A percentile compares a stretch with the other conserved stretches of the same genome.
Evolutionary conservation across 2,113 vertebrate species (phyloP).

Genomic region (Podilymbus podiceps): DNA sequence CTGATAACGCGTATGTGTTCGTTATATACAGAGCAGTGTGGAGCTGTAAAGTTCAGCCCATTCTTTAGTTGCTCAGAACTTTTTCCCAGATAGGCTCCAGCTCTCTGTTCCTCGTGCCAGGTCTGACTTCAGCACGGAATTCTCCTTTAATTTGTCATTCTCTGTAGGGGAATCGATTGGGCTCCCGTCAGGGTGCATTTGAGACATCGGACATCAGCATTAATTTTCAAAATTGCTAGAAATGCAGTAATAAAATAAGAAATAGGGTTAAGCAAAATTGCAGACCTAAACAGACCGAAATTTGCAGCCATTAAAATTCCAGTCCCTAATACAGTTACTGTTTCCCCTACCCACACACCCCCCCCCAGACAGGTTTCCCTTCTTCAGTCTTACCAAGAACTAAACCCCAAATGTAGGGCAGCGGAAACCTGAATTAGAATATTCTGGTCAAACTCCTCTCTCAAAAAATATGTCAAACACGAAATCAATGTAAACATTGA

Average conservation of each 20-base stretch:
- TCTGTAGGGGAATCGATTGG: not conserved
- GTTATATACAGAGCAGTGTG: accelerated
- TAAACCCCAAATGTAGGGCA: not conserved
- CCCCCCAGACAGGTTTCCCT: not conserved
- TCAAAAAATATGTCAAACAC: not conserved
- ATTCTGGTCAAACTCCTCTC: not conserved
- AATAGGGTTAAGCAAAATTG: not conserved
- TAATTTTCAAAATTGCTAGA: not conserved
- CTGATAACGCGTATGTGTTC: not conserved
- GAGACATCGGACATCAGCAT: not conserved
- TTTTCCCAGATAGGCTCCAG: not conserved
- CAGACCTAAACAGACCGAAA: not conserved
- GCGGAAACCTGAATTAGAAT: not conserved
- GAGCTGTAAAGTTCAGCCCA: accelerated
- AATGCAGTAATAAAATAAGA: not conserved
- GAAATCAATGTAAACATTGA: not conserved
- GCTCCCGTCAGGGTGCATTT: not conserved
- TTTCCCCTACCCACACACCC: too few relatives aligned
- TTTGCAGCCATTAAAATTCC: not conserved
- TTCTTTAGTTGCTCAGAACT: not conserved
- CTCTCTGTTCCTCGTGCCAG: not conserved
- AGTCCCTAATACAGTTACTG: not conserved
- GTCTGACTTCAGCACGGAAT: accelerated
- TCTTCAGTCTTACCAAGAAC: not conserved
- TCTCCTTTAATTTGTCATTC: not conserved